Evolutionary conservation across 2,888 invertebrate genomes (phyloP).

Genomic region (Drosophila yooni): DNA sequence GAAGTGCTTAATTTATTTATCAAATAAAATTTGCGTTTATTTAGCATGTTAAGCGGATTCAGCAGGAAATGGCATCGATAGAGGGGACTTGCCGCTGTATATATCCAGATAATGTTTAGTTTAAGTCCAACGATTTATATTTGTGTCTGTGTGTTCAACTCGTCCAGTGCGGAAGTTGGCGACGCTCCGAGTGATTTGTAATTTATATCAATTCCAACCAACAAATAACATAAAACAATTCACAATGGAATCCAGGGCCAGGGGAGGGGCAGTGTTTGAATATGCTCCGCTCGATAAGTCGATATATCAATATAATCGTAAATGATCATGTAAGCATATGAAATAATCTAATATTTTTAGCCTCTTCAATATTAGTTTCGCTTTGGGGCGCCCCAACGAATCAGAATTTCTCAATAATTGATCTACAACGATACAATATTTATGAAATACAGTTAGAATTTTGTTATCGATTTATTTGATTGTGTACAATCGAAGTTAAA

Average conservation of each 20-base stretch:
- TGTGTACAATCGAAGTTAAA: too few species aligned
- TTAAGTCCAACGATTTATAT: slow-evolving; percentile 23
- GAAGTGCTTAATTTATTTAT: slow-evolving; percentile 16
- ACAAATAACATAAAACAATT: slow-evolving; percentile 15
- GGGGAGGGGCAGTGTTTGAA: neutral
- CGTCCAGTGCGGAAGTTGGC: slow-evolving; percentile 29
- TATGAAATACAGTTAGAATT: too few species aligned
- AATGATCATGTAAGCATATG: neutral
- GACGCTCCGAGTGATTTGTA: slow-evolving; percentile 20
- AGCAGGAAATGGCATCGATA: slow-evolving; percentile 36
- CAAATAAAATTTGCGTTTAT: slow-evolving; percentile 2
- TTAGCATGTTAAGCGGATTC: slow-evolving; percentile 8
- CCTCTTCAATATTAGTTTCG: neutral
- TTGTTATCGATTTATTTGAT: too few species aligned
- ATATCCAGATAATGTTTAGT: slow-evolving; percentile 14
- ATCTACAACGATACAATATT: neutral
- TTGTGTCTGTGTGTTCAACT: slow-evolving; percentile 9
- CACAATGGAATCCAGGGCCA: slow-evolving; percentile 3
- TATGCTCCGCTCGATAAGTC: neutral
- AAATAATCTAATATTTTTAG: neutral
- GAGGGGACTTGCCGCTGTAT: neutral
- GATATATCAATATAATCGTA: neutral
- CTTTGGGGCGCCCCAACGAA: neutral
- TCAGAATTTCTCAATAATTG: neutral
- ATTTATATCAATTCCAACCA: slow-evolving; percentile 36